Base-by-base conservation (phyloP, 2,888 invertebrate species). In the Frankliniella fusca region DNA sequence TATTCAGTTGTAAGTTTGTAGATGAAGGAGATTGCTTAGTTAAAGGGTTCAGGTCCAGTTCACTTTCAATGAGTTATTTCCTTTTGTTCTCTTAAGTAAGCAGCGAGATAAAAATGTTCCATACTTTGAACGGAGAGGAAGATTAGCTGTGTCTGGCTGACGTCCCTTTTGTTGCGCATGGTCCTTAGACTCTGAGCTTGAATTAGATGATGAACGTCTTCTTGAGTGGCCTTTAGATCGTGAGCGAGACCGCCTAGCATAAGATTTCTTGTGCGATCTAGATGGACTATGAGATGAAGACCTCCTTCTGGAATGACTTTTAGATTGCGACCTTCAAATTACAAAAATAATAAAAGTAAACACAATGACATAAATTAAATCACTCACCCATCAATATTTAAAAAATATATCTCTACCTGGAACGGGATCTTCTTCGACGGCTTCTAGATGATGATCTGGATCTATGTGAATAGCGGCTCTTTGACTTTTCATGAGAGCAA, bases 251-350 rank as follows among this genome's bases (percentile, higher is more conserved):
- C 70, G 23, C 12, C 70, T 76, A 9, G 70, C 27, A 27, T 76
- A 27, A 9, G 9, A 27, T 27, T 12, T 76, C 12, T 11, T 27
- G 12, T 76, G 70, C 5, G 70, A 76, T 76, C 70, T 76, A 11
- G 70, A 76, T 76, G 70, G 70, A 23, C 70, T 76, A 12, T 76
- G 70, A 12, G 70, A 76, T 23, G 70, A 76, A 10, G 70, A 76
- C 27, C 27, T 76, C 23, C 70, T 76, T 27, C 70, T 76, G 1
- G 70, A 76, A 27, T 27, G 70, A 76, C 70, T 76, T 27, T 76
- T 76, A 2, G 70, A 76, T 27, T n/a, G 70, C 12, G 70, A 76
- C 27, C 70, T 76, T 11, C 1, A 12, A 9, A 76, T 12, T 61
- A 54, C 12, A 54, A 54, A 15, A 15, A 54, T 54, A 54, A 20